These are phyloP conservation scores for Cheilosia urbana DNA, from an alignment of 2,888 invertebrate genomes.

Conservation along the genomic window DNA sequence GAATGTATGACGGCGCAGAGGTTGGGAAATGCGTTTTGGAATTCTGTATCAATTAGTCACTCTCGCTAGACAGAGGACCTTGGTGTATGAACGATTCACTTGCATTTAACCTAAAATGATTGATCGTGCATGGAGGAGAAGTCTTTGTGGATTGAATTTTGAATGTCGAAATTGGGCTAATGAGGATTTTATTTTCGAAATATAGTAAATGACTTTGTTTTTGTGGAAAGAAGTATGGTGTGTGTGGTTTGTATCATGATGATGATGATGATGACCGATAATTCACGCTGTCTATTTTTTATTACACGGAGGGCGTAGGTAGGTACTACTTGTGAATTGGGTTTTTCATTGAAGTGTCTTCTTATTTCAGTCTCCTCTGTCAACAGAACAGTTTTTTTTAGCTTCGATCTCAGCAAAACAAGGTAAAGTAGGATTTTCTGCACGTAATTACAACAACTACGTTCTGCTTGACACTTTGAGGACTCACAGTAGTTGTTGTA, in stretches of 20 bases:
- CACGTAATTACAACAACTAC: too few relatives aligned
- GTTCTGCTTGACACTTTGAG: too few relatives aligned
- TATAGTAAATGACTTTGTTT: constrained; percentile 34
- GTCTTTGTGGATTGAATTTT: background rate
- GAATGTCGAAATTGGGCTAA: constrained; percentile 33
- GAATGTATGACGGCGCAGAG: background rate
- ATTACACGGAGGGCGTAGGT: background rate
- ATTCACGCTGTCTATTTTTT: background rate
- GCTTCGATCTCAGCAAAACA: too few relatives aligned
- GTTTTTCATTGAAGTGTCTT: too few relatives aligned
- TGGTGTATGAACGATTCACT: constrained; percentile 2
- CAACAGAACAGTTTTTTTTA: too few relatives aligned
- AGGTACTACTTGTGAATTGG: too few relatives aligned
- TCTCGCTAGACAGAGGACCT: constrained; percentile 10
- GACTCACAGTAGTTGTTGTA: too few relatives aligned
- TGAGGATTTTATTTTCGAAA: constrained; percentile 18
- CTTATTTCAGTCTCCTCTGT: too few relatives aligned
- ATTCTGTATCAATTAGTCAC: constrained; percentile 7
- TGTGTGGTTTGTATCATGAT: constrained; percentile 21
- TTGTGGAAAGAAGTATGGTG: background rate
- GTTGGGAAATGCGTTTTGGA: constrained; percentile 5
- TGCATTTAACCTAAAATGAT: constrained; percentile 10
- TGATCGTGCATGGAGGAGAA: constrained; percentile 14
- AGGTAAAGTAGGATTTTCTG: too few relatives aligned
- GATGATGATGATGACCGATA: background rate